Conservation (phyloP, 2,797 vertebrate species). For the Dipus sagitta region DNA sequence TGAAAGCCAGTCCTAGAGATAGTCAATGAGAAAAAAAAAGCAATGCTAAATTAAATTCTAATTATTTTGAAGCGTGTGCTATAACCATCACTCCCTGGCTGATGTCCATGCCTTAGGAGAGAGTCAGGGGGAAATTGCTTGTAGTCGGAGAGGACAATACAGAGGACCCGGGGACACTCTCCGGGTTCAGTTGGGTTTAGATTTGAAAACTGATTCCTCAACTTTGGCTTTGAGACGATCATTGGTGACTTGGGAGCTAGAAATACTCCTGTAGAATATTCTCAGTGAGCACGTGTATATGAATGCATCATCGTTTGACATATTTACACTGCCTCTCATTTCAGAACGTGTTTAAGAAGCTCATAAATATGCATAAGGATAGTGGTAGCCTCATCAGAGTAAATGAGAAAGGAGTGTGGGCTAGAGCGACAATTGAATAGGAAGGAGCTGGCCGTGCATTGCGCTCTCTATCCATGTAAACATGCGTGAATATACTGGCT, state of each 20-base stretch:
- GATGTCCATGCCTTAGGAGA: neutral
- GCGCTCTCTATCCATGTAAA: neutral
- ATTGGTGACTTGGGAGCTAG: neutral
- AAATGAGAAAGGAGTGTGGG: neutral
- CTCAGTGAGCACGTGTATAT: neutral
- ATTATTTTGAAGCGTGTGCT: neutral
- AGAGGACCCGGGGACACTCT: neutral
- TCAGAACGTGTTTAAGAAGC: neutral
- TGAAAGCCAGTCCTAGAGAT: neutral
- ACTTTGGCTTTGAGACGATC: neutral
- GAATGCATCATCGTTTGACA: fast-evolving
- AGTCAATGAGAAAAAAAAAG: neutral
- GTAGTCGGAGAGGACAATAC: too few species aligned
- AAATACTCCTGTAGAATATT: neutral
- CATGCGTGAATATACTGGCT: neutral
- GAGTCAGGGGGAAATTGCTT: fast-evolving
- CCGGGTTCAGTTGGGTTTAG: neutral
- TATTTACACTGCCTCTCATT: neutral
- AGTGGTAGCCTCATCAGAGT: neutral
- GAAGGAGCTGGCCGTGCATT: neutral
- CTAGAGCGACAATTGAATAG: neutral
- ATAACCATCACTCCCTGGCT: fast-evolving
- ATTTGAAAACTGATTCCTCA: neutral
- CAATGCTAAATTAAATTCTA: too few species aligned
- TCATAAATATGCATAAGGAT: neutral